Base-by-base conservation (phyloP, 2,113 vertebrate genomes). In the Zootoca vivipara region DNA sequence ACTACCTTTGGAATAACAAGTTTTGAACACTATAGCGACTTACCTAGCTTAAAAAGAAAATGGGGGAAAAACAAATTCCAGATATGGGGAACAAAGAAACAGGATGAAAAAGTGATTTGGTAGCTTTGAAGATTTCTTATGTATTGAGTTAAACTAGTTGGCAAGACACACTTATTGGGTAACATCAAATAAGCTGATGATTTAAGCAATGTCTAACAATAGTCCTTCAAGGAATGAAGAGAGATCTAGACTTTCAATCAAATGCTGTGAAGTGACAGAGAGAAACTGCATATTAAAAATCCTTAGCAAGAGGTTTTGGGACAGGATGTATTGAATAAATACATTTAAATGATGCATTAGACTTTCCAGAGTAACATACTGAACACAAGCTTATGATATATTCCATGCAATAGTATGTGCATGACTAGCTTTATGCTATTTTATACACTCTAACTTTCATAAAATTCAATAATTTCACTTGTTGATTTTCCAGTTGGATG, bases 281-380 rank as follows among this genome's bases (percentile, higher is more conserved):
- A 13, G 40, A 83, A 83, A 88, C 62, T 88, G 72, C 58, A 73
- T 87, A 88, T 88, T 87, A 83, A 88, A 82, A 83, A 83, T 67
- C 80, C 81, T 88, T 69, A 83, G 30, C 73, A 88, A 88, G 81
- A 87, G 81, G n/a, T 78, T 83, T 83, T 67, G 77, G 20, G 42
- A 83, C 33, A 67, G n/a, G 64, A 67, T 77, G 62, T 69, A 88
- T 83, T 83, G 87, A 88, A 88, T 88, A 88, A 88, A 88, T 88
- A 69, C 80, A 88, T 88, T 83, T 83, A 83, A 88, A 88, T 88
- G 80, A 83, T 83, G 73, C 72, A 83, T 83, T 83, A 78, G 62
- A 83, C 38, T 83, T 83, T 67, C 65, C 62, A 82, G 28, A 78
- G 42, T 67, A 24, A 88, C 40, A 77, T 83, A 56, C 5, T 69